phyloP scores from a whole-genome alignment of 2,113 vertebrate species.

The Cygnus atratus region DNA sequence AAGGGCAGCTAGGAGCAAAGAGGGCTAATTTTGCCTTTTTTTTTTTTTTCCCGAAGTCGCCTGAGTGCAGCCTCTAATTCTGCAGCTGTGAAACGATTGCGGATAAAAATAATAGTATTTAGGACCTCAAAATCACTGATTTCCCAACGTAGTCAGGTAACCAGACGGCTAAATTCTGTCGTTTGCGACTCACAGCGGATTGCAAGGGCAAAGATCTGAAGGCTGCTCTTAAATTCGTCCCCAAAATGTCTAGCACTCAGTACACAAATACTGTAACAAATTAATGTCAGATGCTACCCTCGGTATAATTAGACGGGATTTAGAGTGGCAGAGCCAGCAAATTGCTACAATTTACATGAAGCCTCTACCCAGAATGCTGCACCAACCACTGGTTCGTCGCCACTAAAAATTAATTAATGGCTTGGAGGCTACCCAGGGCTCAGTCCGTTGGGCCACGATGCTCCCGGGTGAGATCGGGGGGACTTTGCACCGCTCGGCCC shows the following conservation, averaged over 20 bases:
- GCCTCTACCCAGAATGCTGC: neutral
- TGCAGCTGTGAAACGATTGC: neutral
- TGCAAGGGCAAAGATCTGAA: slow-evolving; percentile 28
- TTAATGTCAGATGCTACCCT: slow-evolving; percentile 53
- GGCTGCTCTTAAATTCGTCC: slow-evolving; percentile 26
- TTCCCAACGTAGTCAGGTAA: neutral
- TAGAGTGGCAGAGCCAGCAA: slow-evolving; percentile 41
- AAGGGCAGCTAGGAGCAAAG: slow-evolving; percentile 26
- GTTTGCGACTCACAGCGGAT: neutral
- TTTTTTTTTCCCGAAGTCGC: neutral
- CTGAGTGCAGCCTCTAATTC: neutral
- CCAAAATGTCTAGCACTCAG: slow-evolving; percentile 16
- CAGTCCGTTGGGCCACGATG: neutral
- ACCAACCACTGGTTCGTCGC: neutral
- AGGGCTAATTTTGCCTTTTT: neutral
- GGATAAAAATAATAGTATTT: slow-evolving; percentile 5
- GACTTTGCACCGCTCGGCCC: fast-evolving
- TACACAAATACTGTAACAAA: slow-evolving; percentile 18
- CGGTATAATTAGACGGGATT: slow-evolving; percentile 41
- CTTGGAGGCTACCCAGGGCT: neutral
- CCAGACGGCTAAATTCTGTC: neutral
- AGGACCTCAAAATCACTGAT: neutral
- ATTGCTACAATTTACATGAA: neutral
- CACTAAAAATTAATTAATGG: neutral
- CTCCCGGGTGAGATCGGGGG: fast-evolving